Base-by-base conservation (phyloP, 2,113 vertebrate genomes). In the Perca fluviatilis region DNA sequence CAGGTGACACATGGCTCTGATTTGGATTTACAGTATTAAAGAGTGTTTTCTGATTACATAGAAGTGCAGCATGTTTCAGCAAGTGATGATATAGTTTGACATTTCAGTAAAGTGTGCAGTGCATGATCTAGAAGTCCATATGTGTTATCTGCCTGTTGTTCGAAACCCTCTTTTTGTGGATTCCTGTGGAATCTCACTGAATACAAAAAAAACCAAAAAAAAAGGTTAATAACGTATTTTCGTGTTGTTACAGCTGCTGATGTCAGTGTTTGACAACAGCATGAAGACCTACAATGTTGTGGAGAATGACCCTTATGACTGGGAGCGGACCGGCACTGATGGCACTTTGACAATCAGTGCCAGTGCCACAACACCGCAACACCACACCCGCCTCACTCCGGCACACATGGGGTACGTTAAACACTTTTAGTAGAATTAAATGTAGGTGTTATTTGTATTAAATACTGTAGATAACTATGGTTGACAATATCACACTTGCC, bases 271-370 rank as follows among this genome's bases (percentile, higher is more conserved):
- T 93, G 98, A 99, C 93, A 97, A 97, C 75, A 99, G 97, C 92
- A 99, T 99, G 96, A 99, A 98, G 93, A 97, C 95, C 0, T 97
- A 97, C 93, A 97, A 97, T 13, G 97, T 99, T 19, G 94, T 96
- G 93, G 98, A 99, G 90, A 99, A 97, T 19, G 98, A 99, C 78
- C 96, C 97, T 11, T 99, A 98, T 63, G 98, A 99, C 92, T 99
- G 98, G 98, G 98, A 99, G 94, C 96, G 97, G 89, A 97, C 96
- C 58, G 95, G 95, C 80, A 94, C 96, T 12, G 98, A 99, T 3
- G 97, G 97, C 74, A 96, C 96, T 46, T 86, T 98, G 74, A 97
- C 96, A 2, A 97, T 97, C 1, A 97, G 94, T 15, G 95, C 97
- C 23, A 95, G 96, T 21, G 96, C 97, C 65, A 97, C 97, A 60